Base-by-base conservation (phyloP, 2,888 invertebrate species). In the Pachymerium ferrugineum region DNA sequence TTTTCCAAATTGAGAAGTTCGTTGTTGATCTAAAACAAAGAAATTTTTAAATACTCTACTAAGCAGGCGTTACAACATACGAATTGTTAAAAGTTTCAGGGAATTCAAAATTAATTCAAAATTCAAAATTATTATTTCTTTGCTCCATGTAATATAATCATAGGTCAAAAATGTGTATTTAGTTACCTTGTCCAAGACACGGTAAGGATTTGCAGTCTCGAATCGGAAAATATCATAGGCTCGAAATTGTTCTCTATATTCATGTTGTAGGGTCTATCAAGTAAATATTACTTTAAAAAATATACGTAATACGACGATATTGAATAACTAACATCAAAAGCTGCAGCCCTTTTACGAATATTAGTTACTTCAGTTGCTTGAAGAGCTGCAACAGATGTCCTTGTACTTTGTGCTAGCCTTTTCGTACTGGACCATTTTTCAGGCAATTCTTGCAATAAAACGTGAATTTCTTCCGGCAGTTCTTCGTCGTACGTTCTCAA, bases 351-450 rank as follows among this genome's bases (percentile, higher is more conserved):
- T 80, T 91, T 91, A 47, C 96, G 87, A 73, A 97, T 94, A 77
- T 91, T 91, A 12, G 93, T 88, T 2, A 97, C 96, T 86, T 97
- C 97, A 10, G 91, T 89, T 31, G 97, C 95, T 85, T 97, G 96
- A 38, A 97, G 83, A 0, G 97, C 97, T 4, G 95, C 94, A 29
- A 97, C 94, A 83, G 93, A 93, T 81, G 96, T 96, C 81, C 96
- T 96, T 3, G 94, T 91, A 35, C 92, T 92, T 25, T 91, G 84
- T 0, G 94, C 93, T 74, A 95, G 87, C 84, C 96, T 97, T 82
- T 97, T 97, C 0, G 94, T 94, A 78, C 93, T 91, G 78, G 89
- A 90, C 97, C 97, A 97, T 83, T 95, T 94, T 80, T 96, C 96
- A 12, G 97, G 97, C 73, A 97, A 83, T 83, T 97, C 96, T 85